phyloP scores from a whole-genome alignment of 2,113 vertebrate genomes.

The Crotophaga sulcirostris region DNA sequence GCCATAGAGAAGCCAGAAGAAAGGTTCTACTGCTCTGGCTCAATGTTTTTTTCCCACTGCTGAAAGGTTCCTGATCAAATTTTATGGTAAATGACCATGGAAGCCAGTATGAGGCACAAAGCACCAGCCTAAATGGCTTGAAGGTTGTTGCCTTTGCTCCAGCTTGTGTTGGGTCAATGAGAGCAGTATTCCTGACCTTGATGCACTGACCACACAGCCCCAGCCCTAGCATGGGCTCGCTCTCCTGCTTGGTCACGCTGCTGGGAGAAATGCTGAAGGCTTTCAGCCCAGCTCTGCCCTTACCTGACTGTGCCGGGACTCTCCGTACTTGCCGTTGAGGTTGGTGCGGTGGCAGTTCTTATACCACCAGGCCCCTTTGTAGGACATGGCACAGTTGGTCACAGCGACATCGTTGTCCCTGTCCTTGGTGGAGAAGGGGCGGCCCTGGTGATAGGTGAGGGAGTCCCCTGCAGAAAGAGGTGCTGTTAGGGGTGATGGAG shows the following conservation, averaged over 20 bases:
- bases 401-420: constrained; percentile 96
- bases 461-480: constrained; percentile 87
- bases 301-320: constrained; percentile 98
- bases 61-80: neutral
- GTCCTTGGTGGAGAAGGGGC: constrained; percentile 97
- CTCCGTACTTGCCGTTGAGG: constrained; percentile 97
- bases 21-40: neutral
- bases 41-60: neutral
- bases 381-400: constrained; percentile 97
- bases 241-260: rapidly evolving
- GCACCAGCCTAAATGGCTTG: neutral
- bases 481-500: neutral
- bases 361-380: constrained; percentile 99
- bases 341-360: constrained; percentile 99
- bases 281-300: neutral
- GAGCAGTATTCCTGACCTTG: neutral
- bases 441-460: constrained; percentile 95
- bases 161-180: neutral
- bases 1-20: neutral
- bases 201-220: rapidly evolving
- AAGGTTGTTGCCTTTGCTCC: neutral
- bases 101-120: neutral
- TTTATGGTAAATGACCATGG: neutral
- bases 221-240: neutral
- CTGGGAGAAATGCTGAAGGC: neutral